Conservation (phyloP, 2,888 invertebrate species). For the Xanthia togata region DNA sequence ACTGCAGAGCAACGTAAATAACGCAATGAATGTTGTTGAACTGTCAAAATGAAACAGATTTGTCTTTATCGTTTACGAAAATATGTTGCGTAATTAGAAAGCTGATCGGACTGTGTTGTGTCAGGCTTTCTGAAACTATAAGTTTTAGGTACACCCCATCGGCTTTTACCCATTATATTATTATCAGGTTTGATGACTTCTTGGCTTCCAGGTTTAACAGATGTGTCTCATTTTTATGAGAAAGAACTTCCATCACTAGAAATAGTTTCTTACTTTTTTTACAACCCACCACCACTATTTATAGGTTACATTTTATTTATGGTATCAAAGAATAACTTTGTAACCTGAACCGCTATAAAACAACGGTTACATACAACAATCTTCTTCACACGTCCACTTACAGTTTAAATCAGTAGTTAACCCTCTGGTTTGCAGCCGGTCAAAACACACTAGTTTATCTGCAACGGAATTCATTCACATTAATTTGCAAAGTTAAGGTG, state of each 20-base stretch:
- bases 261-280: not conserved
- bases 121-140: not conserved
- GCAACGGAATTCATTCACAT: constrained; percentile 45
- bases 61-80: no score
- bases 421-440: constrained; percentile 13
- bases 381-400: not conserved
- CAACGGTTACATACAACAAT: no score
- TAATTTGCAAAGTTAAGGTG: constrained; percentile 57
- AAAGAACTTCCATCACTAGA: not conserved
- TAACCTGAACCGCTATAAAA: not conserved
- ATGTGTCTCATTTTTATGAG: not conserved
- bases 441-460: constrained; percentile 47
- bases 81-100: no score
- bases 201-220: not conserved
- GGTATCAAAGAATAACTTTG: not conserved
- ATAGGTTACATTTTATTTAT: not conserved
- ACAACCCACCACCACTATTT: no score
- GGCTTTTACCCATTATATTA: not conserved
- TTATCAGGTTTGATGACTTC: not conserved
- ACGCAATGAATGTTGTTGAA: no score
- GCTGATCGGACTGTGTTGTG: not conserved
- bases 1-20: no score
- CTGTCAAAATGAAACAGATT: no score
- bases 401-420: constrained; percentile 27
- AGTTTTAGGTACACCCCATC: not conserved